These are phyloP conservation scores for Sicus ferrugineus DNA, from an alignment of 2,888 invertebrate genomes.

Conservation along the genomic window DNA sequence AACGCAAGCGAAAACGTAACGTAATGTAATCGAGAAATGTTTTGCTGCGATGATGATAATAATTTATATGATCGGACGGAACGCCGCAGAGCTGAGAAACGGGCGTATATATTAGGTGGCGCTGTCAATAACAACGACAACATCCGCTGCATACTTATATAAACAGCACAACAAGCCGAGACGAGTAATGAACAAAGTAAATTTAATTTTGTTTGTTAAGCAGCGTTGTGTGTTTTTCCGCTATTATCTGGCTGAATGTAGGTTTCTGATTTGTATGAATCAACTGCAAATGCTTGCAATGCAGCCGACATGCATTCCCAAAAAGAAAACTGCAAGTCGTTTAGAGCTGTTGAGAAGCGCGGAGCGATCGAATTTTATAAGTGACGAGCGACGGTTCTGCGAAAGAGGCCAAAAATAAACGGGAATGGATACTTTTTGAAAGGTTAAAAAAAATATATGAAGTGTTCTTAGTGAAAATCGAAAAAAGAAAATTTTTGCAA, in stretches of 20 bases:
- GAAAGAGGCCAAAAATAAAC: neutral
- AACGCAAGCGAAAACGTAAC: slow-evolving; percentile 26
- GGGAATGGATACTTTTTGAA: too few relatives aligned
- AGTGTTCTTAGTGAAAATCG: too few relatives aligned
- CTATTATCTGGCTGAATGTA: slow-evolving; percentile 32
- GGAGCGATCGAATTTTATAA: neutral
- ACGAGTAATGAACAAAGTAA: slow-evolving; percentile 26
- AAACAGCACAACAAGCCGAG: slow-evolving; percentile 10
- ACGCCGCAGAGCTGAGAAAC: slow-evolving; percentile 5
- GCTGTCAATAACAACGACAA: slow-evolving; percentile 26
- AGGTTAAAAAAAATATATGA: neutral
- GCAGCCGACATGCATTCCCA: neutral
- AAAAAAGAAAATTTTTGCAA: too few relatives aligned
- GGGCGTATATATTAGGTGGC: slow-evolving; percentile 13
- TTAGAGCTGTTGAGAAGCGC: neutral
- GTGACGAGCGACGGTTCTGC: neutral
- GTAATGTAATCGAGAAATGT: slow-evolving; percentile 32
- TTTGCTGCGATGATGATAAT: slow-evolving; percentile 28
- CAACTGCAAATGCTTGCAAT: slow-evolving; percentile 31
- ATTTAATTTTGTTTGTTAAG: slow-evolving; percentile 27
- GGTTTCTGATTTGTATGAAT: slow-evolving; percentile 32
- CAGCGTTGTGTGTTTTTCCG: slow-evolving; percentile 39
- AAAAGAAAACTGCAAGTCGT: slow-evolving; percentile 8
- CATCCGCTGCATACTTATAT: neutral
- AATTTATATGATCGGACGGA: slow-evolving; percentile 13